Evolutionary conservation across 1,140 invertebrate genomes (phyloP).

Genomic region (Drosophila seguyi): DNA sequence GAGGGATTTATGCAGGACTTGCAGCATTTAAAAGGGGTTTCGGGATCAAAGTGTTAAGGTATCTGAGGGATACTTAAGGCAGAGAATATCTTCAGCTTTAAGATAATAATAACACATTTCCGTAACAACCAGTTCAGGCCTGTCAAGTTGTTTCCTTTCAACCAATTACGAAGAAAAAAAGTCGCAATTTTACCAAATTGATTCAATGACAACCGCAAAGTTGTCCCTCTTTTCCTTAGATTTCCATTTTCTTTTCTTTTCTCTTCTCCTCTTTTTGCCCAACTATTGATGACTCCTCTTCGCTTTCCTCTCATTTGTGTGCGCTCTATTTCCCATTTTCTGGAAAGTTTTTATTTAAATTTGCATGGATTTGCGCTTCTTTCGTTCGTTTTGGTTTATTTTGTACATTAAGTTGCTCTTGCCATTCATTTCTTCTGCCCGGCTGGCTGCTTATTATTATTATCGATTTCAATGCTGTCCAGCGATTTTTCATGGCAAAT

Average conservation of each 20-base stretch:
- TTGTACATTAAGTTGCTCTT: slow-evolving; percentile 51
- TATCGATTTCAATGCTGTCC: slow-evolving; percentile 56
- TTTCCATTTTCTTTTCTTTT: slow-evolving; percentile 1
- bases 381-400: slow-evolving; percentile 15
- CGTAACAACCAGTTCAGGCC: not conserved
- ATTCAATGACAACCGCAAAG: slow-evolving; percentile 60
- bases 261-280: not conserved
- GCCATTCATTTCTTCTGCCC: slow-evolving; percentile 46
- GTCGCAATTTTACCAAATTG: slow-evolving; percentile 21
- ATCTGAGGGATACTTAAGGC: not conserved
- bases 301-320: slow-evolving; percentile 28
- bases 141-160: not conserved
- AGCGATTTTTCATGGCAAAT: slow-evolving; percentile 55
- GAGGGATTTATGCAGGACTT: slow-evolving; percentile 28
- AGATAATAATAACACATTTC: not conserved
- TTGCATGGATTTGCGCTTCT: slow-evolving; percentile 46
- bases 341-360: slow-evolving; percentile 63
- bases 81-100: not conserved
- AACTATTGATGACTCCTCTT: slow-evolving; percentile 37
- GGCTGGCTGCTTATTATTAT: slow-evolving; percentile 50
- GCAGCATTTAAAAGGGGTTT: slow-evolving; percentile 6
- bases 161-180: slow-evolving; percentile 25
- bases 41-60: not conserved
- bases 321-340: slow-evolving; percentile 42
- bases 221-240: slow-evolving; percentile 35